Evolutionary conservation across 2,888 invertebrate species (phyloP).

Genomic region (Dascillus cervinus): DNA sequence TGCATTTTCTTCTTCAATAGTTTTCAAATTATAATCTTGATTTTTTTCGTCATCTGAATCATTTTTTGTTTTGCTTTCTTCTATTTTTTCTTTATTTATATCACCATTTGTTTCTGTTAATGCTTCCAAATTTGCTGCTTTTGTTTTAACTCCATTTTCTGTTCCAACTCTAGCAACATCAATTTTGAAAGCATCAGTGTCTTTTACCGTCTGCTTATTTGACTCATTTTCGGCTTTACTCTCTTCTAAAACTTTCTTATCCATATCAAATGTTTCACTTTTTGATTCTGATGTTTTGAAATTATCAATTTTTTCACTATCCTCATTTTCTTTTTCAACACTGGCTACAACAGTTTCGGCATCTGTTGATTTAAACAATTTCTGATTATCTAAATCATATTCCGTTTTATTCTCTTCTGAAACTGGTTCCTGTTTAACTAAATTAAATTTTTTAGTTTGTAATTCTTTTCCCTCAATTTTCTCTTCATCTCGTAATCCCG

Average conservation of each 20-base stretch:
- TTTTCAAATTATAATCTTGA: constrained; percentile 3
- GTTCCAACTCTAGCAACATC: no score
- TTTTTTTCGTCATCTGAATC: constrained; percentile 14
- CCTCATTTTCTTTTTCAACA: constrained; percentile 1
- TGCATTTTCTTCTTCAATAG: background rate
- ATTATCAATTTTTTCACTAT: constrained; percentile 3
- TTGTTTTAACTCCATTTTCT: no score
- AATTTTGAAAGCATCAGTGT: background rate
- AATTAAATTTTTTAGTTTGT: background rate
- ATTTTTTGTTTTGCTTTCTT: constrained; percentile 14
- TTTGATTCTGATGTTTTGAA: background rate
- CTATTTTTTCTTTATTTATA: constrained; percentile 21
- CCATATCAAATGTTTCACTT: background rate
- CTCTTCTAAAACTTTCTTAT: background rate
- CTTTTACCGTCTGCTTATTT: background rate
- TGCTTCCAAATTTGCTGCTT: constrained; percentile 17
- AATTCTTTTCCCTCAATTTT: background rate
- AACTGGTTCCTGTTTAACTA: background rate
- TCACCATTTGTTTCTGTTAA: constrained; percentile 22
- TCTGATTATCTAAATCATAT: no score
- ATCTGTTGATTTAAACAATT: no score
- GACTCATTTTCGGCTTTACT: background rate
- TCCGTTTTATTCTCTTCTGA: no score
- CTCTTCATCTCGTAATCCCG: background rate
- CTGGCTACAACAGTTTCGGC: no score